Percentiles rank a stretch among this genome's conserved stretches.
Conservation (phyloP, 2,113 vertebrate genomes). For the Psilopogon haemacephalus region DNA sequence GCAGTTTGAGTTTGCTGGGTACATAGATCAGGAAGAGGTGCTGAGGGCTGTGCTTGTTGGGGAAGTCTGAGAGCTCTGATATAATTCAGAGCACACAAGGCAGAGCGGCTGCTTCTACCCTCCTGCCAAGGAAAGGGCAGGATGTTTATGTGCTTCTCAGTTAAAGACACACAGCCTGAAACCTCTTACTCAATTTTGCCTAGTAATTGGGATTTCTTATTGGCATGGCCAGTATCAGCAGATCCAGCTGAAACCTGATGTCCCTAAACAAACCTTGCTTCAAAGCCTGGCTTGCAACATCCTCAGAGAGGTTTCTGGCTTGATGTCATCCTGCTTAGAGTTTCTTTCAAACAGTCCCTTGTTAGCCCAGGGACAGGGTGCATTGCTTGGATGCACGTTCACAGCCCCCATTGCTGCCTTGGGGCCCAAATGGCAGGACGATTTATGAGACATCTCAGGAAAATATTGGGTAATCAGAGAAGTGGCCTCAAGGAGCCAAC, state of each 20-base stretch:
- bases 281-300: neutral
- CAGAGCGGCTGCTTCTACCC: neutral
- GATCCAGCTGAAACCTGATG: neutral
- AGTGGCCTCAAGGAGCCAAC: conserved; percentile 33
- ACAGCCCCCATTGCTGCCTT: conserved; percentile 2
- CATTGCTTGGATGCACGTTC: neutral
- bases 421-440: conserved; percentile 4
- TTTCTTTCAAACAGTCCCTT: conserved; percentile 57
- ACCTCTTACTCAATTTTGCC: neutral
- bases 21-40: neutral
- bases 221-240: neutral
- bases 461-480: conserved; percentile 66
- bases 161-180: neutral
- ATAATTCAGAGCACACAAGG: neutral
- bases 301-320: neutral
- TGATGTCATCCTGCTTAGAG: neutral
- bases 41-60: neutral
- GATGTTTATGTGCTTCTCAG: neutral
- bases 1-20: neutral
- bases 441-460: conserved; percentile 70
- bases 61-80: neutral
- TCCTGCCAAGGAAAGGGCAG: neutral
- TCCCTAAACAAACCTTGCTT: conserved; percentile 16
- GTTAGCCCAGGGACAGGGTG: conserved; percentile 32
- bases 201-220: neutral